These are phyloP conservation scores for Esperia sulphurella DNA, from an alignment of 2,888 invertebrate species.

Conservation along the genomic window DNA sequence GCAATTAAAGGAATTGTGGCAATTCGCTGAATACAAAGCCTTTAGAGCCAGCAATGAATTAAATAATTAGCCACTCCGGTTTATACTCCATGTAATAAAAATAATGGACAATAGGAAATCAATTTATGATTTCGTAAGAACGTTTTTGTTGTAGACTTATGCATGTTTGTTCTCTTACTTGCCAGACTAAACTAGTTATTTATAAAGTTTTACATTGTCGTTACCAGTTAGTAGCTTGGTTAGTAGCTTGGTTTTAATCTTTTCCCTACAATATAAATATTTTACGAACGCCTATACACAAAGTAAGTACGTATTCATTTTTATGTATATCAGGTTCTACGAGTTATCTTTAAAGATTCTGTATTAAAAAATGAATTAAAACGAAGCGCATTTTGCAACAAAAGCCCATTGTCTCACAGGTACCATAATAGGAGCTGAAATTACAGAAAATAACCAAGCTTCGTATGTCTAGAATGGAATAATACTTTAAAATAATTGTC, in stretches of 20 bases:
- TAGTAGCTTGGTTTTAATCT: no score
- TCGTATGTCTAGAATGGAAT: conserved; percentile 9
- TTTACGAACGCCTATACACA: no score
- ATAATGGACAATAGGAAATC: neutral
- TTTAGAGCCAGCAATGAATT: conserved; percentile 46
- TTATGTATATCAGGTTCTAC: no score
- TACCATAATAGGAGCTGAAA: conserved; percentile 9
- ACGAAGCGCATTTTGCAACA: conserved; percentile 17
- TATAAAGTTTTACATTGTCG: no score
- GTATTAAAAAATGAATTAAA: conserved; percentile 30
- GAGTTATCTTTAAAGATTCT: neutral
- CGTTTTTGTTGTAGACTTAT: neutral
- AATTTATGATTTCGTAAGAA: neutral
- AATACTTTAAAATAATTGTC: conserved; percentile 4
- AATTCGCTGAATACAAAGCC: conserved; percentile 40
- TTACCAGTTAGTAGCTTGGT: no score
- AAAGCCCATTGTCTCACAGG: conserved; percentile 21
- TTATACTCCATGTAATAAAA: neutral
- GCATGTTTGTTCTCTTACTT: no score
- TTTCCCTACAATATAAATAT: no score
- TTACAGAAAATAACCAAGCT: conserved; percentile 18
- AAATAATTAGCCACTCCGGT: conserved; percentile 46
- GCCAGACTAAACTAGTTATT: no score
- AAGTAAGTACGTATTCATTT: no score
- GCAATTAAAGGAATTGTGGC: conserved; percentile 65